Evolutionary conservation across 2,113 vertebrate species (phyloP).

Genomic region (Spilogale gracilis): DNA sequence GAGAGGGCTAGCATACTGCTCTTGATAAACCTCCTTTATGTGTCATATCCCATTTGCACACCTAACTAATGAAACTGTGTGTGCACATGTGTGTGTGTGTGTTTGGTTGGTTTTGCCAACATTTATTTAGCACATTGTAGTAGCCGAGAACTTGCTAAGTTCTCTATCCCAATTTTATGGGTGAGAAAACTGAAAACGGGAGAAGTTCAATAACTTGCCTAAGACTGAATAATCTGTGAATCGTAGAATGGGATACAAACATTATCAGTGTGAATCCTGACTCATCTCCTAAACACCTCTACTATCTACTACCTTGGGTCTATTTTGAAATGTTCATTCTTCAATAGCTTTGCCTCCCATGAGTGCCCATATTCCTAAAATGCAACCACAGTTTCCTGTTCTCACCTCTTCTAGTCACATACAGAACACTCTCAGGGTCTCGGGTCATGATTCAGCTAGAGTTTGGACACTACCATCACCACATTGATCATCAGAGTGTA

Average conservation of each 20-base stretch:
- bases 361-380: neutral
- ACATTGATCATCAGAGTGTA: neutral
- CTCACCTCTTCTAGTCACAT: neutral
- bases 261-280: neutral
- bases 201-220: neutral
- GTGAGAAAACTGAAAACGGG: neutral
- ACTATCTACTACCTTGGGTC: neutral
- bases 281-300: neutral
- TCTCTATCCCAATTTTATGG: neutral
- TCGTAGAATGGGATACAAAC: neutral
- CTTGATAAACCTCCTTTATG: neutral
- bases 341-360: neutral
- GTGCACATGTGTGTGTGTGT: neutral
- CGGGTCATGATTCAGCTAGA: neutral
- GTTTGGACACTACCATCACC: neutral
- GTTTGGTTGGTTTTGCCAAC: neutral
- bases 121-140: neutral
- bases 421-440: neutral
- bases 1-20: neutral
- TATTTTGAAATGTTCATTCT: neutral
- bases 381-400: neutral
- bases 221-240: neutral
- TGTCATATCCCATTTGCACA: neutral
- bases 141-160: neutral
- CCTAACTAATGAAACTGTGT: neutral